Evolutionary conservation across 2,113 vertebrate species (phyloP).

Genomic region (Vimba vimba): DNA sequence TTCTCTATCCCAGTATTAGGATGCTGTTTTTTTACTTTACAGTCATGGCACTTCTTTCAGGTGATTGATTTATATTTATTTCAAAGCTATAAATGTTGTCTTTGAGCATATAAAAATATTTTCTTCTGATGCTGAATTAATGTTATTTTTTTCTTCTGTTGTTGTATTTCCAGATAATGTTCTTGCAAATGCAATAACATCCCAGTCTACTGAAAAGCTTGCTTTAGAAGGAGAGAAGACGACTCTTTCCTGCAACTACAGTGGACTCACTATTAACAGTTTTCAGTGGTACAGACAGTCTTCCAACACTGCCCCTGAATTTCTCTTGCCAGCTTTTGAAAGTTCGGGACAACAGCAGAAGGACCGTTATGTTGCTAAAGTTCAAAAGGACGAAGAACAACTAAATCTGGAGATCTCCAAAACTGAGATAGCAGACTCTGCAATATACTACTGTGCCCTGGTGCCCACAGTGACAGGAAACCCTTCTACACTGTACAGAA

Average conservation of each 20-base stretch:
- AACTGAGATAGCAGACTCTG: conserved; percentile 46
- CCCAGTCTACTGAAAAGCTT: not conserved
- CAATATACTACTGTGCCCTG: conserved; percentile 52
- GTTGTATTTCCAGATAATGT: not conserved
- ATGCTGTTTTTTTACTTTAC: not conserved
- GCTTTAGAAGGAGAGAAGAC: not conserved
- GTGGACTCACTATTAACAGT: not conserved
- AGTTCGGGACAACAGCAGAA: fast-evolving
- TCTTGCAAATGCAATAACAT: not conserved
- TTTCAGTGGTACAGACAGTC: conserved; percentile 27
- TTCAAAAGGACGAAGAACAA: not conserved
- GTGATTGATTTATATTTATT: not conserved
- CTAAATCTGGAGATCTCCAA: conserved; percentile 43
- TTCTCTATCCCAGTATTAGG: not conserved
- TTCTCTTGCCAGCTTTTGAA: conserved; percentile 18
- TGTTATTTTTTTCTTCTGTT: not conserved
- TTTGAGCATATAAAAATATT: not conserved
- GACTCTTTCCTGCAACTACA: conserved; percentile 36
- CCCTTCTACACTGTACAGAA: conserved; percentile 22
- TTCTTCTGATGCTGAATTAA: no score
- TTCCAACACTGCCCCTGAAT: conserved; percentile 31
- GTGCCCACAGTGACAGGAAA: conserved; percentile 50
- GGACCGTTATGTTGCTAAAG: not conserved
- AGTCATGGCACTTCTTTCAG: not conserved
- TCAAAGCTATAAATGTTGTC: not conserved